Conservation (phyloP, 2,888 invertebrate species). For the Pyralis farinalis region DNA sequence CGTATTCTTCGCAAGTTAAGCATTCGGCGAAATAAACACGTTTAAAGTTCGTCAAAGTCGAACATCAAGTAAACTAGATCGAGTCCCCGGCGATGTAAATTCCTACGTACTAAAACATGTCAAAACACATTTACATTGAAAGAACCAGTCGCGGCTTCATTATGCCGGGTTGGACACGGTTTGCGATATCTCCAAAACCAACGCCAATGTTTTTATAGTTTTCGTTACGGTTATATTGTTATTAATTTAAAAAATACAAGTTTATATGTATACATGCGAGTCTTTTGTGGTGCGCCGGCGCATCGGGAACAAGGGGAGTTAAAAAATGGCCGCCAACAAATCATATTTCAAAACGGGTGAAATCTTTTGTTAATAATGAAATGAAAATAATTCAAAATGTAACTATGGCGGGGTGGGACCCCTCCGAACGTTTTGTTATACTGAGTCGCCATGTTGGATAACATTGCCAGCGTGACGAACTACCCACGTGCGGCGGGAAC, state of each 20-base stretch:
- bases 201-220: constrained; percentile 24
- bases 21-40: too few species aligned
- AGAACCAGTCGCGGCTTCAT: background rate
- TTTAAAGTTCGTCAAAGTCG: too few species aligned
- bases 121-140: background rate
- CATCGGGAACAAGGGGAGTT: constrained; percentile 35
- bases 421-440: background rate
- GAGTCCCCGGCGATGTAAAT: background rate
- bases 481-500: too few species aligned
- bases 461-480: background rate
- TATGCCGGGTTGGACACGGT: background rate
- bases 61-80: too few species aligned
- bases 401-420: background rate
- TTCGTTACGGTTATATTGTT: constrained; percentile 53
- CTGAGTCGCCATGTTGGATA: background rate
- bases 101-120: background rate
- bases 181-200: background rate
- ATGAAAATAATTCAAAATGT: constrained; percentile 60
- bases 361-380: constrained; percentile 77
- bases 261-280: constrained; percentile 21
- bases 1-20: too few species aligned
- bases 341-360: constrained; percentile 78
- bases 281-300: constrained; percentile 35
- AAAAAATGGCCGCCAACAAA: constrained; percentile 75
- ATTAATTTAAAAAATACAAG: constrained; percentile 27